Evolutionary conservation across 2,113 vertebrate species (phyloP), one percentile per base, ranked within the genome.

Genomic region (Cyanoramphus novaezelandiae): DNA sequence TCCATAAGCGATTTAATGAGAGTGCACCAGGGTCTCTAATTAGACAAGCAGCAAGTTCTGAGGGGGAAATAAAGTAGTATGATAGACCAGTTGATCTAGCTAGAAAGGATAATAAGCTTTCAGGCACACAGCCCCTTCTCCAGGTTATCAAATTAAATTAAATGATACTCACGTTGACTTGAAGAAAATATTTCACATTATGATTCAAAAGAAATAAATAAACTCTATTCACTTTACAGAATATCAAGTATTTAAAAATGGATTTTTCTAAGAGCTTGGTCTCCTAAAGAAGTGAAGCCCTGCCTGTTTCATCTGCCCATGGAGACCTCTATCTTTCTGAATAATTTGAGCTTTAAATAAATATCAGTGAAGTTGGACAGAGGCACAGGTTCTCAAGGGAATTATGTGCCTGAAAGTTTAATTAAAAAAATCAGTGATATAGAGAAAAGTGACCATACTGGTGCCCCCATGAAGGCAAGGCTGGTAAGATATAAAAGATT

Each of bases 121-220:
- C 60, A 46, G 64, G 83, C 60, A 70, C 82, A 70, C 16, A 27
- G 50, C 46, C 47, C 29, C 52, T 84, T 50, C 77, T 92, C 74
- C 82, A 86, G 81, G 70, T 88, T 94, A 86, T 82, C 79, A 79
- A 88, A 80, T 77, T 65, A 94, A 59, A 76, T 27, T 49, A 94
- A 96, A 88, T 62, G 62, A 68, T 49, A 67, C n/a, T 63, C n/a
- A 67, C 65, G 82, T 15, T 88, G 86, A 49, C 90, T 74, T 86
- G 75, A 92, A 78, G 49, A 80, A 76, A 91, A 67, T 47, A 69
- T 82, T 50, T 68, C 60, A 59, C 55, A 55, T 83, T 90, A 74
- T 52, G 20, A 53, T 81, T 69, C 70, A 90, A 82, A 96, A 25
- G 46, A 93, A 92, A 95, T 50, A 97, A 95, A 95, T 33, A 81